phyloP scores from a whole-genome alignment of 2,113 vertebrate genomes.

The Pelecanoides urinatrix region DNA sequence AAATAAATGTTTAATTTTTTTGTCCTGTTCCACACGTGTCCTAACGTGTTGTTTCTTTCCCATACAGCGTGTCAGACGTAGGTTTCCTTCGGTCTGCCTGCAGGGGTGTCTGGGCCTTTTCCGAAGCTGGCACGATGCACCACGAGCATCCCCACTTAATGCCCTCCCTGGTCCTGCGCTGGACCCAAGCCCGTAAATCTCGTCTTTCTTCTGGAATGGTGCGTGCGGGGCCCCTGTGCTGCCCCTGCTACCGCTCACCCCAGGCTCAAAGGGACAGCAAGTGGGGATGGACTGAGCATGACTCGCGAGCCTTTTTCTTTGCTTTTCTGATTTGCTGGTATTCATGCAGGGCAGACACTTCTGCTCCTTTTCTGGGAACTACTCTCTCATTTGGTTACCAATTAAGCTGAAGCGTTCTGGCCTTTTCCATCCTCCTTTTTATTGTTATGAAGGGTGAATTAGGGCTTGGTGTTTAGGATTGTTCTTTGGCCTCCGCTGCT shows the following conservation, averaged over 20 bases:
- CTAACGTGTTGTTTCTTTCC: not conserved
- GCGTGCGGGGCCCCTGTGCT: accelerated
- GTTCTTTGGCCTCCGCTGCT: conserved; percentile 77
- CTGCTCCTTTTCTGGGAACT: not conserved
- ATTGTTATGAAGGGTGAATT: conserved; percentile 19
- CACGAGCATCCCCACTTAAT: accelerated
- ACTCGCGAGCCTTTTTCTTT: not conserved
- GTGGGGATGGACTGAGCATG: not conserved
- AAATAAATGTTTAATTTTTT: not conserved
- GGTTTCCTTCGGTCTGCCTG: not conserved
- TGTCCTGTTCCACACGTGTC: not conserved
- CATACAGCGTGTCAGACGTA: accelerated
- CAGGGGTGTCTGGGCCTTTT: not conserved
- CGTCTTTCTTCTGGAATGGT: accelerated
- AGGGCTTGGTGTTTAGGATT: conserved; percentile 19
- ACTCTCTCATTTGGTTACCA: conserved; percentile 29
- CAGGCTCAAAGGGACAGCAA: not conserved
- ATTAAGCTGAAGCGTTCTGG: conserved; percentile 11
- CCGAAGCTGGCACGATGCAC: accelerated
- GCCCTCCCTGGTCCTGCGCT: not conserved
- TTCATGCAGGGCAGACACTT: not conserved
- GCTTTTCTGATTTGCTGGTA: not conserved
- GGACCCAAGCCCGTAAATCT: not conserved
- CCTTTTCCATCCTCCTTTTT: conserved; percentile 18
- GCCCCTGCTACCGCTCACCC: not conserved